Evolutionary conservation across 92 coral and sea anemone species (phyloP), one percentile per base, ranked within the genome.

Genomic region (Porites divaricata): DNA sequence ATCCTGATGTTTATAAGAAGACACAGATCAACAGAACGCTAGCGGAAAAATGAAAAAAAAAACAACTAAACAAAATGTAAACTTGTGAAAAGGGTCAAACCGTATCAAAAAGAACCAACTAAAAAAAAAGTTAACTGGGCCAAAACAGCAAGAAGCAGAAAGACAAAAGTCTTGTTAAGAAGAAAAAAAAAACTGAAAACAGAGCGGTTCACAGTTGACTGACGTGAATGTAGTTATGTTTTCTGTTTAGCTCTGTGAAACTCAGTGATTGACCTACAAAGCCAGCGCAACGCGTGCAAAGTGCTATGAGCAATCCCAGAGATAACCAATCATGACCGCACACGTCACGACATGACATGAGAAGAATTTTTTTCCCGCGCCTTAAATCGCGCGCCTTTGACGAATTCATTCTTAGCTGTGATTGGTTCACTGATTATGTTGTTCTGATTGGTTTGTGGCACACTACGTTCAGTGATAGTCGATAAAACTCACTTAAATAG

Each of bases 261-360:
- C 10, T 57, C 62, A 9, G 20, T 19, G 21, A 61, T 19, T 61
- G 65, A 22, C 21, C n/a, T 69, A 19, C 23, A 28, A 28, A 25
- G 73, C 73, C 4, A 9, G 73, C 41, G 73, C 73, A 25, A 41
- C 73, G 49, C 51, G 53, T 69, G 73, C 48, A 66, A 24, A 16
- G 15, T 17, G 16, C 3, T 9, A 9, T 25, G 48, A 24, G 1
- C 10, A 54, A 54, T 4, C 7, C 7, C 7, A 54, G 16, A 11
- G 12, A 14, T 9, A 53, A 53, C 58, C 58, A 53, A 53, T 53
- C 58, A 53, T 14, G 16, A 53, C 58, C 59, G 10, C 59, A 54
- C 16, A 54, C 16, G 12, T 3, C 17, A 11, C 14, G 14, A 15
- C 59, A 11, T 54, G 59, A 15, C 59, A 54, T 15, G 4, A 54